phyloP scores from a whole-genome alignment of 2,888 invertebrate genomes.

The Epinotia demarniana region DNA sequence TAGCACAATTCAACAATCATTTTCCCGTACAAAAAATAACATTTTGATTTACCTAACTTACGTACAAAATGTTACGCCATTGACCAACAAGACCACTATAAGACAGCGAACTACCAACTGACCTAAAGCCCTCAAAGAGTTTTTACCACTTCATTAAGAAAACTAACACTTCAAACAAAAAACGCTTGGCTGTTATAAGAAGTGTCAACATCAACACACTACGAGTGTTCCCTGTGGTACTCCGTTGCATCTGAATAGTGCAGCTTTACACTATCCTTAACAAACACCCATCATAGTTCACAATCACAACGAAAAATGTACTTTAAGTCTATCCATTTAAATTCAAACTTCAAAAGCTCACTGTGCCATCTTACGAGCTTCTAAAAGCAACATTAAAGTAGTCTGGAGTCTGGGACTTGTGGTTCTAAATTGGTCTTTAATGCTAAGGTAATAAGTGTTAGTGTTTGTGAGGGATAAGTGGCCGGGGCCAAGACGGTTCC shows the following conservation, averaged over 20 bases:
- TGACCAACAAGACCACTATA: too few relatives aligned
- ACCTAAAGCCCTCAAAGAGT: too few relatives aligned
- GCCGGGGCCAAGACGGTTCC: conserved; percentile 17
- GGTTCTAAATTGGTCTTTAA: conserved; percentile 28
- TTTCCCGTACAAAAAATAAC: too few relatives aligned
- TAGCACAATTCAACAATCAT: too few relatives aligned
- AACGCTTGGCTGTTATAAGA: conserved; percentile 16
- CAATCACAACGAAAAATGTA: not conserved
- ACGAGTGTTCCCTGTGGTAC: conserved; percentile 29
- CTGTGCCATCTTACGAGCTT: not conserved
- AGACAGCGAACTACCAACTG: too few relatives aligned
- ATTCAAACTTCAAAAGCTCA: not conserved
- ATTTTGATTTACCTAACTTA: too few relatives aligned
- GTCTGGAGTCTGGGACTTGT: not conserved
- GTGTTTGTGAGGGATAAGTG: conserved; percentile 5
- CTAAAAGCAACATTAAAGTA: not conserved
- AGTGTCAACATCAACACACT: conserved; percentile 33
- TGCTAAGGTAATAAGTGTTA: conserved; percentile 4
- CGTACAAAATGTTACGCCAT: too few relatives aligned
- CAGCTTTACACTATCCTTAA: conserved; percentile 8
- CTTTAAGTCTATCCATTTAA: not conserved
- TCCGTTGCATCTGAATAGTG: conserved; percentile 23
- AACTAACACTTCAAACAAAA: not conserved
- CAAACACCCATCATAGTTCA: not conserved
- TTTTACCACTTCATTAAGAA: not conserved